Base-by-base conservation (phyloP, 1,140 invertebrate species). In the Sycobia sp. region DNA sequence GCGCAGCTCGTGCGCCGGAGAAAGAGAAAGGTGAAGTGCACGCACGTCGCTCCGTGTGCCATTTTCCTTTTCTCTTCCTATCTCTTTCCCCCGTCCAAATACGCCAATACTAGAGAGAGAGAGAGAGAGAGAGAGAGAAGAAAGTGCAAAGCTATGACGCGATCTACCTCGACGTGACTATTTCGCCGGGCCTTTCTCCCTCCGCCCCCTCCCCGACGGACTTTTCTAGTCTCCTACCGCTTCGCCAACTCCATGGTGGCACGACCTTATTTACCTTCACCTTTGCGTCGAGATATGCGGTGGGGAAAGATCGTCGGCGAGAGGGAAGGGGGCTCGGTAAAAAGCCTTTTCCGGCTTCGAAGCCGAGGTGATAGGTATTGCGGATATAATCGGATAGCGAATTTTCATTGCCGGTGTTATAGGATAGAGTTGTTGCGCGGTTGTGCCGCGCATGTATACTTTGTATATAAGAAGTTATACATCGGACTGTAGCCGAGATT, bases 21-120 rank as follows among this genome's bases (percentile, higher is more conserved):
- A 78, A 78, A 77, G 75, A 78, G 76, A 78, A 78, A 78, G 76
- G 75, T 73, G 71, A 75, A 76, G 72, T 73, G 71, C 73, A 73
- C 66, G 68, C 73, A 69, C 63, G 38, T n/a, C n/a, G n/a, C n/a
- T n/a, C 47, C 18, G 46, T 60, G 47, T 62, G 62, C 54, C 57
- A 61, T 62, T 54, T 58, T 59, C 49, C 55, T 62, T 54, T 65
- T 61, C 54, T 32, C 44, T 29, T 50, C 29, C 23, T 39, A 11
- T 32, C 4, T 5, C 29, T 36, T 1, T n/a, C 34, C 34, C 53
- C 20, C 38, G 22, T 32, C 29, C n/a, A 38, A 49, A 38, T 22
- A 64, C 65, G 46, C 49, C 60, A 46, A n/a, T n/a, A n/a, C n/a
- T n/a, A n/a, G n/a, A n/a, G n/a, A n/a, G n/a, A n/a, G n/a, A n/a